Evolutionary conservation across 2,797 vertebrate species (phyloP).

Genomic region (Amniataba percoides): DNA sequence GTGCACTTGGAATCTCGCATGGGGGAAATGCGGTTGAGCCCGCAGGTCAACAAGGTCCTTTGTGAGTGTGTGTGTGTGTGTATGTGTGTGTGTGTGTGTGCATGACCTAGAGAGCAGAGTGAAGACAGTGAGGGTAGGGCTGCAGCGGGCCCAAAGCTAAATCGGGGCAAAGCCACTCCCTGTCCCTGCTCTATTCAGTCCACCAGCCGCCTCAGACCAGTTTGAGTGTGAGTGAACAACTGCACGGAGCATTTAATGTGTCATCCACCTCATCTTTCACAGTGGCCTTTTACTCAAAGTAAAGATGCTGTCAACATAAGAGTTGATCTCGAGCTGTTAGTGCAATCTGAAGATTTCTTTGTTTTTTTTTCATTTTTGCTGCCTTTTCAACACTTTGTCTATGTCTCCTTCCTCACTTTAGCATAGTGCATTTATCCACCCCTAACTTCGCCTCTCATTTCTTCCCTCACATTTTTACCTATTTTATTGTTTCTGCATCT

Average conservation of each 20-base stretch:
- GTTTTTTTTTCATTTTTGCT: too few species aligned
- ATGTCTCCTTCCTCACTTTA: neutral
- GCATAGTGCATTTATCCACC: neutral
- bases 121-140: neutral
- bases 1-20: neutral
- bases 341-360: neutral
- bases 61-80: conserved; percentile 3
- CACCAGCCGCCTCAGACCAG: conserved; percentile 63
- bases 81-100: conserved; percentile 3
- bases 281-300: neutral
- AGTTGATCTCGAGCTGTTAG: neutral
- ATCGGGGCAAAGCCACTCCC: conserved; percentile 69
- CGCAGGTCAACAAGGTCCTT: conserved; percentile 11
- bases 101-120: conserved; percentile 27
- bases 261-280: conserved; percentile 5
- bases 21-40: neutral
- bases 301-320: neutral
- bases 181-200: conserved; percentile 42
- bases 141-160: conserved; percentile 29
- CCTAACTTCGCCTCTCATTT: neutral
- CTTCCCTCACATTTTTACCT: neutral
- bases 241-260: conserved; percentile 3
- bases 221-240: conserved; percentile 51
- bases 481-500: conserved; percentile 17
- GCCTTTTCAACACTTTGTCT: neutral